Evolutionary conservation across 1,140 invertebrate species (phyloP).

Genomic region (Copidosoma floridanum): DNA sequence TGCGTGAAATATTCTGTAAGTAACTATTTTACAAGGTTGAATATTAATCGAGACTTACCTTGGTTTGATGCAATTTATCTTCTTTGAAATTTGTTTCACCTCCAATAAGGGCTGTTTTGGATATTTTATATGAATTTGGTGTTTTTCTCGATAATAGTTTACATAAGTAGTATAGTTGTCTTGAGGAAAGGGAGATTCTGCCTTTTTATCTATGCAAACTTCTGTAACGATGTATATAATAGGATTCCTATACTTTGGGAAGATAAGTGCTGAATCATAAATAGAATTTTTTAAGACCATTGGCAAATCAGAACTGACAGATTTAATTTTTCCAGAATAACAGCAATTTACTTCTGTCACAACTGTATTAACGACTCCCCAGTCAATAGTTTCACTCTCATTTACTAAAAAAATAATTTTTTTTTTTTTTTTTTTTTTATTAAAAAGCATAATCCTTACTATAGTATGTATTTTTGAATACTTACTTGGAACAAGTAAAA

Average conservation of each 20-base stretch:
- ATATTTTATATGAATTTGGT: constrained; percentile 70
- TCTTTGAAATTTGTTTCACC: constrained; percentile 80
- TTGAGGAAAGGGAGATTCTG: constrained; percentile 78
- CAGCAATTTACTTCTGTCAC: no score
- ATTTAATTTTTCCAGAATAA: constrained; percentile 42
- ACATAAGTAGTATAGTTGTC: constrained; percentile 71
- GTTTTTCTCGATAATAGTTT: constrained; percentile 82
- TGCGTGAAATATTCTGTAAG: no score
- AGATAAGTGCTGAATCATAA: constrained; percentile 43
- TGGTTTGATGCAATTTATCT: constrained; percentile 75
- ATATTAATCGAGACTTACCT: constrained; percentile 47
- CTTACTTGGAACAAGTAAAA: constrained; percentile 73
- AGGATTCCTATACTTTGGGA: constrained; percentile 42
- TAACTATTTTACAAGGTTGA: no score
- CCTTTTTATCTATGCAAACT: constrained; percentile 77
- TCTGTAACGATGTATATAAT: constrained; percentile 76
- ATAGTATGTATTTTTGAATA: constrained; percentile 4
- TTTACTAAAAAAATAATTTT: constrained; percentile 22
- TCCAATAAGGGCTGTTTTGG: constrained; percentile 80
- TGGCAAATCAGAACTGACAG: constrained; percentile 36
- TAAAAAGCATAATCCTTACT: background rate
- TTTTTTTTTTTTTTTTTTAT: background rate
- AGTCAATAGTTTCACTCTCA: constrained; percentile 61
- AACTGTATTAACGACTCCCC: constrained; percentile 61
- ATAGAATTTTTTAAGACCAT: constrained; percentile 29